Base-by-base conservation (phyloP, 2,888 invertebrate species). In the Phaonia tiefii region DNA sequence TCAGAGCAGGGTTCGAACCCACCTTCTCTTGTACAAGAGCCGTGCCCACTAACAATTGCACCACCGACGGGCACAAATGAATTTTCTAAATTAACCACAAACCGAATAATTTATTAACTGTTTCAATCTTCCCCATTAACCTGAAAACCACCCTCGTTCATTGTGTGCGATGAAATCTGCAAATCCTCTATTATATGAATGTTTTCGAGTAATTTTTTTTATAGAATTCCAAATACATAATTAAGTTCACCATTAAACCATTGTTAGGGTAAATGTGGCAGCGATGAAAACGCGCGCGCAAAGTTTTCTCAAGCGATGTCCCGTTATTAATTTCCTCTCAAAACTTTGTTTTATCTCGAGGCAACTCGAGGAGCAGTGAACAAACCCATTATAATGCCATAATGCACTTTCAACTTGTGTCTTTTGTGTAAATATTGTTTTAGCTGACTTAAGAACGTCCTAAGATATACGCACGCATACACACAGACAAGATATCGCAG, bases 401-500 rank as follows among this genome's bases (percentile, higher is more conserved):
- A 81, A 81, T 81, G 81, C 81, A 81, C 78, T 81, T 81, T 81
- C 78, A 78, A 81, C 78, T 81, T 81, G 67, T 78, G 78, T 81
- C 17, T 78, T 81, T 81, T 81, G 31, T 72, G 75, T 65, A 81
- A 81, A 81, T 81, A 81, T 81, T 81, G 75, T 78, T 75, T 81
- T 81, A 81, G 81, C 78, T 81, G 81, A 81, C 78, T 81, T 81
- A 78, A 78, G 60, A 77, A 74, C 58, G 42, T 67, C 54, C 71
- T 70, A 67, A 81, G 74, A 75, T 51, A 37, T 63, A 11, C 42
- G 15, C n/a, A 15, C 15, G 22, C 44, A 44, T 10, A 11, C 44
- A 44, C 8, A 5, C 8, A 5, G 4, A 44, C 44, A n/a, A 44
- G n/a, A n/a, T n/a, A n/a, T n/a, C n/a, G 44, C 44, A 11, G 11